Conservation (phyloP, 2,113 vertebrate species). For the Pollachius pollachius region DNA sequence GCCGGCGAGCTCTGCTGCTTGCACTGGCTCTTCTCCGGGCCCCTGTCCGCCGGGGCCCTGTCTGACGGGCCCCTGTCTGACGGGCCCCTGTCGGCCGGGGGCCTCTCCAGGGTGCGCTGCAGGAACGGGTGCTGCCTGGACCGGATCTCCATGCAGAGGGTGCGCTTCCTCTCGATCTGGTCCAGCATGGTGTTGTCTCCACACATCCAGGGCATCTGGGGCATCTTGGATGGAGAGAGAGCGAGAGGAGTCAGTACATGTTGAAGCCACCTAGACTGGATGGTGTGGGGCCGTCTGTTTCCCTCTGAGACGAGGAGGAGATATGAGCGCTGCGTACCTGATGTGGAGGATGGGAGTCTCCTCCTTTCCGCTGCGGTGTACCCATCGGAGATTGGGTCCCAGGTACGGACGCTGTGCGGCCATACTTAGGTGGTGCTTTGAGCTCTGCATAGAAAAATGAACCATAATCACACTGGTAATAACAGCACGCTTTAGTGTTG, state of each 20-base stretch:
- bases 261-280: no score
- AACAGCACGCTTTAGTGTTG: background rate
- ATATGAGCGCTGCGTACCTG: background rate
- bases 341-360: constrained; percentile 75
- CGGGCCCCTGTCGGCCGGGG: constrained; percentile 39
- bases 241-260: no score
- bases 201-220: constrained; percentile 94
- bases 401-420: constrained; percentile 85
- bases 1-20: constrained; percentile 89
- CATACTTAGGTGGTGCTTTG: constrained; percentile 82
- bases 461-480: background rate
- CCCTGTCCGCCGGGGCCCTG: constrained; percentile 44
- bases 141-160: constrained; percentile 93
- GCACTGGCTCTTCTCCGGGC: constrained; percentile 63
- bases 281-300: no score
- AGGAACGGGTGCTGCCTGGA: constrained; percentile 86
- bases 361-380: constrained; percentile 84
- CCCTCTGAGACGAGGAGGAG: no score
- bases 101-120: constrained; percentile 70
- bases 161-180: constrained; percentile 96
- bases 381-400: constrained; percentile 85
- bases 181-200: constrained; percentile 97
- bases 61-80: constrained; percentile 36
- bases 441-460: constrained; percentile 70
- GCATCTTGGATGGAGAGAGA: constrained; percentile 72